Conservation (phyloP, 2,113 vertebrate genomes). For the Pristiophorus japonicus region DNA sequence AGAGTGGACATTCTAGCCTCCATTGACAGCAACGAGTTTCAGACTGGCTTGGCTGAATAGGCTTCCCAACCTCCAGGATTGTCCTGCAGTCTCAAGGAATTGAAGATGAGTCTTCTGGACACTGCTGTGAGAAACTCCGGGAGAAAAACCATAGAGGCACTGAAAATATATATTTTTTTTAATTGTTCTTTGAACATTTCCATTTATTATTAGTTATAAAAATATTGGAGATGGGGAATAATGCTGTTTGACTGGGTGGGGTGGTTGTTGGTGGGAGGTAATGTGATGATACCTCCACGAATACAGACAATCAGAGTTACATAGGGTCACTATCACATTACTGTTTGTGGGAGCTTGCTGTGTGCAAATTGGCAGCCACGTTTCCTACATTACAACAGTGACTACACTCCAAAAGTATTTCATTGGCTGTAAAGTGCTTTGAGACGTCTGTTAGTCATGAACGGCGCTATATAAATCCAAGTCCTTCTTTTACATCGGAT, state of each 20-base stretch:
- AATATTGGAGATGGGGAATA: neutral
- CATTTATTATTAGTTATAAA: neutral
- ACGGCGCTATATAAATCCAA: too few species aligned
- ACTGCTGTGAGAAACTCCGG: neutral
- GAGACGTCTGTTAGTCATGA: too few species aligned
- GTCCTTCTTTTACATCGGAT: too few species aligned
- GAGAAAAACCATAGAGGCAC: neutral
- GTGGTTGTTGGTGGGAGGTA: neutral
- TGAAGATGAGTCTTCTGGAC: neutral
- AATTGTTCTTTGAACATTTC: too few species aligned
- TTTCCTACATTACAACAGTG: too few species aligned
- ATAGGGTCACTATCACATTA: too few species aligned
- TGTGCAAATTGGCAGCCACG: too few species aligned
- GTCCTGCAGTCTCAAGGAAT: neutral
- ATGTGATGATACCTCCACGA: neutral
- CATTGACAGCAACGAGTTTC: neutral
- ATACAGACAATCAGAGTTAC: neutral
- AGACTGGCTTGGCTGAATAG: neutral
- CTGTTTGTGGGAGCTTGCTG: too few species aligned
- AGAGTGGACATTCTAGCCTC: neutral
- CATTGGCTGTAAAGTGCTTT: too few species aligned
- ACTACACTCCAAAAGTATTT: too few species aligned
- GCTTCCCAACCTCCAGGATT: neutral
- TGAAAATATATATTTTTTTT: neutral
- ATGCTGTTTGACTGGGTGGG: neutral